Base-by-base conservation (phyloP, 1,140 invertebrate genomes). In the Stenopsyche tienmushanensis region DNA sequence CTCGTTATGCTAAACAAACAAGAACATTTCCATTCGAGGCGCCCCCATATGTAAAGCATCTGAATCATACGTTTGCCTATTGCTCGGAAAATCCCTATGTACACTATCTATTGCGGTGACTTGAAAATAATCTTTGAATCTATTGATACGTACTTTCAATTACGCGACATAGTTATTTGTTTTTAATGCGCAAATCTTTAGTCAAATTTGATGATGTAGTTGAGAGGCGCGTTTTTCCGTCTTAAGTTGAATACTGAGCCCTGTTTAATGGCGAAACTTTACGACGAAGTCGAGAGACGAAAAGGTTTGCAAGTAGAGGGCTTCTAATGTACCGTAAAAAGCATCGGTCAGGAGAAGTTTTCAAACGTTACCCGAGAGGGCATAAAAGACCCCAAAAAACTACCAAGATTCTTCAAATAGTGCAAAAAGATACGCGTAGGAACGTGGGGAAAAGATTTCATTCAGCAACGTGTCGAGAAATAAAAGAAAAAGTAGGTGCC, bases 291-390 rank as follows among this genome's bases (percentile, higher is more conserved):
- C 21, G 52, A 55, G 29, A 55, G 29, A 34, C 52, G 52, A 39
- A 55, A 26, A 15, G 52, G 25, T 55, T 55, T 15, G 29, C 5
- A 34, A 13, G 29, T n/a, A n/a, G 21, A 17, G 25, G 15, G 26
- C 21, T 55, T 39, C 52, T 55, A 55, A 55, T 55, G 52, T 55
- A 55, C 23, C 52, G 52, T 55, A 25, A 55, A 55, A 55, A 55
- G 26, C 52, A 20, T 29, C 52, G 52, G 52, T 55, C 52, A 55
- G 13, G 49, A 34, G 29, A 34, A 34, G 29, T 34, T 34, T 34
- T 34, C 29, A 34, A 34, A 34, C 29, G 29, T 5, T 34, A 34
- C 29, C 29, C 29, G 29, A 34, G 29, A 34, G 29, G 29, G 29
- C 5, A 34, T 34, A 34, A 34, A 34, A 13, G 29, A 34, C 29